Evolutionary conservation across 2,888 invertebrate genomes (phyloP).

Genomic region (Asteroscopus sphinx): DNA sequence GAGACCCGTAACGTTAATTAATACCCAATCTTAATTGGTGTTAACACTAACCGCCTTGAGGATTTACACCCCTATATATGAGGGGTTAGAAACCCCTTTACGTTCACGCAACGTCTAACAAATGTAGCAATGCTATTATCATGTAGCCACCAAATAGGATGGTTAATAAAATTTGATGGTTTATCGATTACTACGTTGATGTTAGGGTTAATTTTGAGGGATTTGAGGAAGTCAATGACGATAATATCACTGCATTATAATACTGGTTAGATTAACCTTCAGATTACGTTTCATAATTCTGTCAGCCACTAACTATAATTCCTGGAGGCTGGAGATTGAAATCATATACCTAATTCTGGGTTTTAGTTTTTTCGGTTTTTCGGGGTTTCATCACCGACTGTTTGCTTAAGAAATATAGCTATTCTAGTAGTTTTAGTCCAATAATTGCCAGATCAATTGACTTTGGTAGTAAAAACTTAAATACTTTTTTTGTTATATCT

Average conservation of each 20-base stretch:
- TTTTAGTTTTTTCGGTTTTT: too few relatives aligned
- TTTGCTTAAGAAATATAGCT: too few relatives aligned
- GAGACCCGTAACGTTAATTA: not conserved
- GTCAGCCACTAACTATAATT: too few relatives aligned
- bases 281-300: too few relatives aligned
- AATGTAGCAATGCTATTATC: conserved; percentile 7
- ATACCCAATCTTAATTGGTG: conserved; percentile 33
- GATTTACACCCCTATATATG: conserved; percentile 32
- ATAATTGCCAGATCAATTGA: too few relatives aligned
- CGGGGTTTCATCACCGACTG: too few relatives aligned
- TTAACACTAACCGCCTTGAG: conserved; percentile 28
- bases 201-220: not conserved
- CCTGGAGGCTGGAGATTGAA: too few relatives aligned
- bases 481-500: too few relatives aligned
- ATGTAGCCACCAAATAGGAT: conserved; percentile 1
- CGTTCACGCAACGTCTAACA: conserved; percentile 7
- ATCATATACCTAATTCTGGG: too few relatives aligned
- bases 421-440: too few relatives aligned
- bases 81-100: conserved; percentile 17
- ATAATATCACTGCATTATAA: not conserved
- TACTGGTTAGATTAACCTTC: too few relatives aligned
- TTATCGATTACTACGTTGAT: conserved; percentile 1
- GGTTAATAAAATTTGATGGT: conserved; percentile 9
- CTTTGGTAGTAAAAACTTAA: too few relatives aligned
- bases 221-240: not conserved